Base-by-base conservation (phyloP, 1,140 invertebrate genomes). In the Samia ricini region DNA sequence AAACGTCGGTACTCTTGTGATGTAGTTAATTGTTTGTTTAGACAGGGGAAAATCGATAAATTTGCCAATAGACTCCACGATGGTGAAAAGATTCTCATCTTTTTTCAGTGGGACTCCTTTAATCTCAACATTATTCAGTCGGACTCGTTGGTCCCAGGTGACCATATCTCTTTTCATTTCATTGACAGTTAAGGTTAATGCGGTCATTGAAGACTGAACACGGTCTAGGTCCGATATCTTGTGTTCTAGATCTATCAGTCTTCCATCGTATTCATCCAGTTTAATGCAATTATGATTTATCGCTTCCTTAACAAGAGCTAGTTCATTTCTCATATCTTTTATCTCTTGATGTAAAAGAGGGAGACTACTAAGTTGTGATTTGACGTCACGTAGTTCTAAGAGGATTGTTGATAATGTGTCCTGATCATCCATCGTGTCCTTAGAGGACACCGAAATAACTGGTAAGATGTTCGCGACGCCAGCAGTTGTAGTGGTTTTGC, bases 81-180 rank as follows among this genome's bases (percentile, higher is more conserved):
- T 29, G 2, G 22, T 12, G 36, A 56, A 64, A 1, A 64, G 20
- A 18, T 64, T 64, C 26, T 64, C 67, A 19, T 60, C 42, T 21
- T 64, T 61, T n/a, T 60, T 69, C 10, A 64, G 6, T 1, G 66
- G 59, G 1, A 69, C 50, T 10, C 67, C 56, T 36, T 64, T 63
- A n/a, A 63, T 57, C 24, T 63, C 55, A 19, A 57, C 36, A 20
- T 63, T 63, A 29, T 62, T 62, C n/a, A 67, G 51, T 1, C 65
- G 22, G 0, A 60, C 59, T 22, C 65, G 22, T 15, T 67, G 62
- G 2, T 71, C 66, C 5, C 36, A 22, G 8, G 24, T 20, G 2
- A 18, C 36, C 15, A 62, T 3, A 4, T 64, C 59, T 4, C 18
- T 24, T 29, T 55, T 62, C 1, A 60, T 20, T 12, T 18, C 26